Evolutionary conservation across 2,797 vertebrate species (phyloP), one percentile per base, ranked within the genome.

Genomic region (Ambastaia sidthimunki): DNA sequence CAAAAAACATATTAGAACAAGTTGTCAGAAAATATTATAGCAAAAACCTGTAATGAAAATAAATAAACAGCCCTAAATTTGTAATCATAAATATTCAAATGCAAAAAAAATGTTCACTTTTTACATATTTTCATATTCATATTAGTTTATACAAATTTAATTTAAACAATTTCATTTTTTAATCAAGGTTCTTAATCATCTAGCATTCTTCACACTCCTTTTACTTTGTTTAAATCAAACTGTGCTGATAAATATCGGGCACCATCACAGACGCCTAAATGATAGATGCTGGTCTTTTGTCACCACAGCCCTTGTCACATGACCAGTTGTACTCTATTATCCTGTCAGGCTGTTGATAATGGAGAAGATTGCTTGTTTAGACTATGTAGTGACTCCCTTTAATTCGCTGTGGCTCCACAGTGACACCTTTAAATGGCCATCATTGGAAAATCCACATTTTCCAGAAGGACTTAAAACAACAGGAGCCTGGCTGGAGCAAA

Each of bases 361-460:
- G 92, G 89, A 86, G 90, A 92, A 86, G 92, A 91, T 91, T 94
- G 92, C 93, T 96, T 98, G 95, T 98, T 98, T 97, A 97, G 96
- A 96, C 96, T 97, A 89, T 91, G 92, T 88, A 91, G 91, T 90
- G 93, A 90, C 91, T 94, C 92, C 90, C 89, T 94, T 93, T 96
- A 96, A 98, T 96, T 97, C 92, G 89, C 93, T 85, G 87, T 96
- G 96, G 96, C 96, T 97, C 96, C 96, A 96, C 90, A 85, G 91
- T 96, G 95, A 96, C 95, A 96, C 93, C 93, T 94, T 95, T 95
- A 96, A 97, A 95, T 92, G 93, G 91, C 91, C 93, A 92, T 95
- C 95, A 94, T 94, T 94, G 92, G 92, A 94, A 95, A 95, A 94
- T 89, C 94, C 94, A 93, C 92, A 95, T 96, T 96, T 95, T 92